Base-by-base conservation (phyloP, 1,140 invertebrate species). In the Zaprionus ornatus region DNA sequence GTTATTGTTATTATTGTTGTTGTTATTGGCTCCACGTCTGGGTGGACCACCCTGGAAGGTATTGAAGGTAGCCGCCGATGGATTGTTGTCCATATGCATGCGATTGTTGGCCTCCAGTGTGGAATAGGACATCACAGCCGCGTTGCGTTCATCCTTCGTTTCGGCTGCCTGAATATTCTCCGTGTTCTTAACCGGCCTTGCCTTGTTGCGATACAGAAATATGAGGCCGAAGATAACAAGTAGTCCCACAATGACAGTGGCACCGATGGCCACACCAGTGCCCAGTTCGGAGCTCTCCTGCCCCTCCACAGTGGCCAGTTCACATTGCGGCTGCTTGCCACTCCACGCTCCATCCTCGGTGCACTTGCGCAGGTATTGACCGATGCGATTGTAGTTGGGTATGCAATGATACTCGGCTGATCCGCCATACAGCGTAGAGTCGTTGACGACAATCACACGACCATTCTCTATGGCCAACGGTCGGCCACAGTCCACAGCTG, bases 321-420 rank as follows among this genome's bases (percentile, higher is more conserved):
- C 95, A 92, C 97, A 97, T 80, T 93, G 94, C 0, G 97, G 96
- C 79, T 97, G 96, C 17, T 97, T 96, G 2, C 96, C 97, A 9
- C 96, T 97, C 97, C 97, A 98, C 13, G 94, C 93, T 4, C 96
- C 97, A 65, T 96, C 96, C 56, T 97, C 96, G 83, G 96, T 93
- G 92, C 97, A 98, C 84, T 97, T 97, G 56, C 97, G 93, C 3
- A 97, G 92, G 91, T 97, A 97, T 4, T 96, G 96, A 0, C 97
- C 97, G 1, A 96, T 95, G 45, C 97, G 94, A 87, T 97, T 96
- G 92, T 95, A 98, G 74, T 97, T 96, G 7, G 97, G 97, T 61
- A 98, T 93, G 88, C 98, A 99, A 77, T 97, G 96, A 91, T 98
- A 99, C 84, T 98, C 96, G 1, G 97, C 95, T 3, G 95, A 95